phyloP scores from a whole-genome alignment of 2,888 invertebrate species.

The Pterobdella sp. region DNA sequence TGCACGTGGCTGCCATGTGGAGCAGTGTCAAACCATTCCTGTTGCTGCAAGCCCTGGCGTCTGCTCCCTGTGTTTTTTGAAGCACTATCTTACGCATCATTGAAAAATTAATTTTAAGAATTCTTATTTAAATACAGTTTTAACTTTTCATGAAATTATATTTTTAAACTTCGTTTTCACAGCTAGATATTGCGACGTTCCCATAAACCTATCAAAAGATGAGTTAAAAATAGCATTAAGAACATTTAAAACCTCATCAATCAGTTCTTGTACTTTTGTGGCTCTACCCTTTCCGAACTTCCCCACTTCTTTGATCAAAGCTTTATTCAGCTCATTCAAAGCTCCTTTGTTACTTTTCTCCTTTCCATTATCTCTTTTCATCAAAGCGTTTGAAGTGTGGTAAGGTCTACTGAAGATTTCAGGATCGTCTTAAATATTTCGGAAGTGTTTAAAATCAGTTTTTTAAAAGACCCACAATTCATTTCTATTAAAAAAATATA shows the following conservation, averaged over 20 bases:
- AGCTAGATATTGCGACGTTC: too few relatives aligned
- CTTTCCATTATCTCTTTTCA: background rate
- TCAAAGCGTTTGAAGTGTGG: background rate
- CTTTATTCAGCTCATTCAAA: conserved; percentile 38
- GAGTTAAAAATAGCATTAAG: too few relatives aligned
- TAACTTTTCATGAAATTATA: too few relatives aligned
- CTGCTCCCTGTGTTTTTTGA: conserved; percentile 50
- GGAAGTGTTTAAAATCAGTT: too few relatives aligned
- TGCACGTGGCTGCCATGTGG: conserved; percentile 47
- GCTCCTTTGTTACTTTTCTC: background rate
- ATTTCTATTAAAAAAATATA: too few relatives aligned
- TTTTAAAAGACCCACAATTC: too few relatives aligned
- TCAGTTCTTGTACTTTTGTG: conserved; percentile 45
- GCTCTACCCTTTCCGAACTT: conserved; percentile 45
- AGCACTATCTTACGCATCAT: too few relatives aligned
- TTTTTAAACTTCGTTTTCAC: too few relatives aligned
- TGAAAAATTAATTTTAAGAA: too few relatives aligned
- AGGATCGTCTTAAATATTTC: too few relatives aligned
- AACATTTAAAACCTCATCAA: conserved; percentile 47
- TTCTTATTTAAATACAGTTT: too few relatives aligned
- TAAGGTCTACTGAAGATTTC: background rate
- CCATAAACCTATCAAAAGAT: too few relatives aligned
- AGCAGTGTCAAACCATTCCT: conserved; percentile 48
- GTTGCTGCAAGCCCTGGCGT: conserved; percentile 44
- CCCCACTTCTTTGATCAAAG: conserved; percentile 46